phyloP scores from a whole-genome alignment of 2,888 invertebrate species.

The Ectemnius continuus region DNA sequence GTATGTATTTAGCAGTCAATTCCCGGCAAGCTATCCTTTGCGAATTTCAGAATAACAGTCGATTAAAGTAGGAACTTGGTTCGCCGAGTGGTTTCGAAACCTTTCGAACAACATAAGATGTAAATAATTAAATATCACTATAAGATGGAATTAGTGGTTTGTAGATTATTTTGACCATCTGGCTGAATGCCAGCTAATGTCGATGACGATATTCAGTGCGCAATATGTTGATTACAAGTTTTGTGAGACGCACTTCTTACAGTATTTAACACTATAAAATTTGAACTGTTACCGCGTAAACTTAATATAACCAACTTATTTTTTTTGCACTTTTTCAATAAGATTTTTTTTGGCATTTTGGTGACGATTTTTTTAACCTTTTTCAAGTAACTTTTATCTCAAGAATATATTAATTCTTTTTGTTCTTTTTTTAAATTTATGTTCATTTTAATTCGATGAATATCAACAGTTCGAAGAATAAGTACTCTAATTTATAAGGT shows the following conservation, averaged over 20 bases:
- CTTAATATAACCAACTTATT: slow-evolving; percentile 55
- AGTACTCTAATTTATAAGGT: slow-evolving; percentile 36
- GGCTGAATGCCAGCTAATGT: too few relatives aligned
- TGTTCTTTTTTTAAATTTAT: slow-evolving; percentile 21
- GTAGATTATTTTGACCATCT: too few relatives aligned
- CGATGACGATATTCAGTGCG: too few relatives aligned
- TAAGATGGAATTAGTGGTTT: too few relatives aligned
- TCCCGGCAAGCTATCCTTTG: neutral
- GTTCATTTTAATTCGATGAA: slow-evolving; percentile 11
- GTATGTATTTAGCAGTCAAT: slow-evolving; percentile 20
- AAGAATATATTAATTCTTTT: slow-evolving; percentile 27
- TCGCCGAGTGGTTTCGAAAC: neutral
- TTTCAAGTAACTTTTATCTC: slow-evolving; percentile 45
- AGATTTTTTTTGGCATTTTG: slow-evolving; percentile 4
- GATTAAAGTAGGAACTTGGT: slow-evolving; percentile 7
- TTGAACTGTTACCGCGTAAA: neutral
- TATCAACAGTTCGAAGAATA: slow-evolving; percentile 37
- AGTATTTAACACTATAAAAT: too few relatives aligned
- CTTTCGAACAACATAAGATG: too few relatives aligned
- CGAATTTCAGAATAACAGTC: neutral
- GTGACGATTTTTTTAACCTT: slow-evolving; percentile 36
- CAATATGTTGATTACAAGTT: too few relatives aligned
- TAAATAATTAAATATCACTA: too few relatives aligned
- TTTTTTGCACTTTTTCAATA: slow-evolving; percentile 21
- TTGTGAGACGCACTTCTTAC: too few relatives aligned